phyloP scores from a whole-genome alignment of 2,113 vertebrate genomes.

The Sinosuthora webbiana region DNA sequence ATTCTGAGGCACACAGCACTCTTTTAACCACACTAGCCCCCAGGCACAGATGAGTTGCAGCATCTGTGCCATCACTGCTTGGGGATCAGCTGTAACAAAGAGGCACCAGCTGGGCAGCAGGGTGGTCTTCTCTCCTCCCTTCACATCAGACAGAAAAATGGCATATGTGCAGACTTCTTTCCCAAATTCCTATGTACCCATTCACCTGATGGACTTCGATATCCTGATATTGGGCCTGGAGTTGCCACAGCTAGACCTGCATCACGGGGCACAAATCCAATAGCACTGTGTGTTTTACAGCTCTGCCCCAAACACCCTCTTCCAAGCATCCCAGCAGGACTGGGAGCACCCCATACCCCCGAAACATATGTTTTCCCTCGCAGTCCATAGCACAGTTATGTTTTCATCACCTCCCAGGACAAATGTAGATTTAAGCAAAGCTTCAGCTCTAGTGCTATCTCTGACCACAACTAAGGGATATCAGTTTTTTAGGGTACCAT shows the following conservation, averaged over 20 bases:
- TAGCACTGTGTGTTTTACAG: neutral
- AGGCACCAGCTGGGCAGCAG: neutral
- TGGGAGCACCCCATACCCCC: rapidly evolving
- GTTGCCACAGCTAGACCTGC: neutral
- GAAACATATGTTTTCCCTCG: neutral
- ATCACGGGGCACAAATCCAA: rapidly evolving
- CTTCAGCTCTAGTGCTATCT: rapidly evolving
- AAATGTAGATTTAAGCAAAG: neutral
- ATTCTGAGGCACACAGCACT: neutral
- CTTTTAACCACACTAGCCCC: neutral
- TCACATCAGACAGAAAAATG: neutral
- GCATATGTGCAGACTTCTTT: neutral
- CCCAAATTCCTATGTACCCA: neutral
- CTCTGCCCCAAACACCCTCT: neutral
- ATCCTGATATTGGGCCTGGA: rapidly evolving
- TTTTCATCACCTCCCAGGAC: neutral
- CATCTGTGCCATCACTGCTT: rapidly evolving
- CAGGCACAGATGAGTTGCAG: neutral
- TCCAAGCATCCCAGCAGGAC: rapidly evolving
- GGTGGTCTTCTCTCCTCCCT: neutral
- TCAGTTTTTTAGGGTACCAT: neutral
- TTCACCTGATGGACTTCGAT: neutral
- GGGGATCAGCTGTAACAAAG: rapidly evolving
- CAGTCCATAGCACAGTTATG: neutral
- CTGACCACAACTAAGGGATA: rapidly evolving